A percentile compares a stretch with the other conserved stretches of the same genome.
Conservation (phyloP, 2,797 vertebrate genomes). For the Morelia viridis region DNA sequence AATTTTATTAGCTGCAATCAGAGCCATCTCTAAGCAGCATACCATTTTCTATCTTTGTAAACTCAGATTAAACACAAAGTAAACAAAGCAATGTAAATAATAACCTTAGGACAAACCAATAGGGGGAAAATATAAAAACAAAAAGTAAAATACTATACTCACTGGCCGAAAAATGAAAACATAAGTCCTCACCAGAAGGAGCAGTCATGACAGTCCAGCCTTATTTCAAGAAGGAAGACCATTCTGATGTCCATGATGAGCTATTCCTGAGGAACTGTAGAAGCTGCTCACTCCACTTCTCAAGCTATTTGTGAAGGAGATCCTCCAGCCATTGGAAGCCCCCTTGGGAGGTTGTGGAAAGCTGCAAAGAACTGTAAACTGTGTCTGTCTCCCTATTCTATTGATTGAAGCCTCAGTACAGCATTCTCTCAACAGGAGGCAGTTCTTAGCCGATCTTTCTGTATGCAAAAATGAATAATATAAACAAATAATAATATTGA, state of each 20-base stretch:
- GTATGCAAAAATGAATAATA: conserved; percentile 50
- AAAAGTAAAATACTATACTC: conserved; percentile 23
- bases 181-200: neutral
- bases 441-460: conserved; percentile 31
- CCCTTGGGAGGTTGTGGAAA: too few species aligned
- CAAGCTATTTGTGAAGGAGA: neutral
- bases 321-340: neutral
- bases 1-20: too few species aligned
- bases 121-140: too few species aligned
- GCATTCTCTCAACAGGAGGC: neutral
- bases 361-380: neutral
- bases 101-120: too few species aligned
- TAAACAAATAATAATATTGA: conserved; percentile 47
- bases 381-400: neutral
- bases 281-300: neutral
- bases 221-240: too few species aligned
- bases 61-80: too few species aligned
- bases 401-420: neutral
- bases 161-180: neutral
- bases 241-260: too few species aligned
- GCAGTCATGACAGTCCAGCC: too few species aligned
- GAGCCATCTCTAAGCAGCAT: too few species aligned
- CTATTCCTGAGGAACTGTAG: too few species aligned
- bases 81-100: too few species aligned
- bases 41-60: too few species aligned